Base-by-base conservation (phyloP, 2,888 invertebrate genomes). In the Hydrotaea diabolus region DNA sequence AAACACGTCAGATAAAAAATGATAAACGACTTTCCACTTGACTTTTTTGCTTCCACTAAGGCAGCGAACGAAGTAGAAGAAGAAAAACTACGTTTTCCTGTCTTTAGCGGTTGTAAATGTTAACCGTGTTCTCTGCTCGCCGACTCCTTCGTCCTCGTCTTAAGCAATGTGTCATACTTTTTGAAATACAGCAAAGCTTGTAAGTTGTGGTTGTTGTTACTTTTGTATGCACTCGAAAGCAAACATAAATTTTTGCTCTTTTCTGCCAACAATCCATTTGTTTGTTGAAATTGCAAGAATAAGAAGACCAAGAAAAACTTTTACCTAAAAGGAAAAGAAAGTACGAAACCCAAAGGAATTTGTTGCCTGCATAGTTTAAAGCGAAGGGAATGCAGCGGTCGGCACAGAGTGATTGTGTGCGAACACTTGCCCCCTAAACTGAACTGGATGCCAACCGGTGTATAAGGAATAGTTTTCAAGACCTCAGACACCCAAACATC, bases 101-200 rank as follows among this genome's bases (percentile, higher is more conserved):
- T 73, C 13, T 66, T 81, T 66, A 78, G 73, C 72, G 66, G 26
- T 73, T 80, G 66, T 75, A 80, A 69, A 74, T 80, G 77, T 46
- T 13, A 71, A 55, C n/a, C 39, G 55, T 64, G 72, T 59, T 66
- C 69, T 72, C 39, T 31, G 3, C 3, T 31, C 31, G 19, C 17
- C 26, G 23, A 8, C 59, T 11, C 11, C 43, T 11, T n/a, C 69
- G 19, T 17, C 17, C 9, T 21, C 1, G 23, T 23, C 53, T 53
- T 62, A 71, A 59, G 74, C 39, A 77, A 73, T n/a, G 57, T 77
- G 72, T 77, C 53, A 78, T 39, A 74, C 36, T 19, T 59, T 49
- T 59, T 23, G 49, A 78, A 79, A 76, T 55, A 31, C 31, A 53
- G 21, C 21, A 59, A 43, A 59, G 43, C 31, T 71, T 81, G 31